Evolutionary conservation across 2,888 invertebrate genomes (phyloP), one percentile per base, ranked within the genome.

Genomic region (Eugnorisma glareosa): DNA sequence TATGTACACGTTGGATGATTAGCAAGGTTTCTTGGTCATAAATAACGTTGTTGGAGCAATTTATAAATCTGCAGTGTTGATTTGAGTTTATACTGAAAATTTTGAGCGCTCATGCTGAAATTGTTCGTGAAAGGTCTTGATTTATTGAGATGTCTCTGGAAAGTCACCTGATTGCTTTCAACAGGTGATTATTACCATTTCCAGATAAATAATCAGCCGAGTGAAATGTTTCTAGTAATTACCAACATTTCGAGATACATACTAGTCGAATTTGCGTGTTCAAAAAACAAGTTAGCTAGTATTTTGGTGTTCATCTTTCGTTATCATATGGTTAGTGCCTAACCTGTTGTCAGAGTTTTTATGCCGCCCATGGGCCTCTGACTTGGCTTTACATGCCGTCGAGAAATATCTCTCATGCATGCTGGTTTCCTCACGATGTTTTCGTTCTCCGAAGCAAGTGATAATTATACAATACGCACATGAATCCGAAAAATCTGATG

Each of bases 41-140:
- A 82, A 82, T 77, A 72, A 82, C n/a, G 10, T 61, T 31, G n/a
- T 8, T 73, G 37, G n/a, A 57, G 45, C 35, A 48, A 35, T 61
- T 84, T 54, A 61, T 73, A 67, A 79, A 71, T 64, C 31, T 59
- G 54, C 37, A 28, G 57, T 37, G 68, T 69, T 57, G 37, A 59
- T 66, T 45, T 63, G 48, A 51, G 18, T 69, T 37, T 24, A 31
- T 21, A 54, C 31, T 7, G 43, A 13, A 40, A 28, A 31, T 45
- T 59, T 66, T 67, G 40, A 13, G 11, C 18, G n/a, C 10, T 28
- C 28, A 2, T n/a, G 18, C 5, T 24, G 31, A 67, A 64, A 54
- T 64, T 57, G 18, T n/a, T 66, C 28, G 15, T 18, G 74, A 3
- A 18, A 54, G 6, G 1, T 67, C 45, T 75, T 67, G 28, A 40